phyloP scores from a whole-genome alignment of 2,113 vertebrate genomes.

The Xenus cinereus region DNA sequence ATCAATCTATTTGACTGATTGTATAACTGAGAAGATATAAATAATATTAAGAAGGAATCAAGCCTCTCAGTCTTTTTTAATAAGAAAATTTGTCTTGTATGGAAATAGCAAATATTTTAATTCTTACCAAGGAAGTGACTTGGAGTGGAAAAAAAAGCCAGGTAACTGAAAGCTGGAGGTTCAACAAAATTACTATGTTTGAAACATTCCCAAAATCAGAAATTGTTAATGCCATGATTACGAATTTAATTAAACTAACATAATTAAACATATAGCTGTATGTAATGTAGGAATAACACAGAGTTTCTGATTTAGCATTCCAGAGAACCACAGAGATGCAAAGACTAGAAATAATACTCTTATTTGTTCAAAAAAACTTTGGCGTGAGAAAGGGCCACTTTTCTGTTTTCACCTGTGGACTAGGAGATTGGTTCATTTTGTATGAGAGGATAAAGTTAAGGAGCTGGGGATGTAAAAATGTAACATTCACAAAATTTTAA shows the following conservation, averaged over 20 bases:
- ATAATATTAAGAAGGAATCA: background rate
- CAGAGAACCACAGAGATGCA: background rate
- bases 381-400: background rate
- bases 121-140: background rate
- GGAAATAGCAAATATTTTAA: background rate
- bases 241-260: background rate
- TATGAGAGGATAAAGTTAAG: background rate
- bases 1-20: background rate
- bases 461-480: background rate
- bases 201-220: background rate
- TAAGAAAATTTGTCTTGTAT: background rate
- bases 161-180: background rate
- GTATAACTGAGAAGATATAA: background rate
- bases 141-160: background rate
- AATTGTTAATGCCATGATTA: background rate
- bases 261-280: background rate
- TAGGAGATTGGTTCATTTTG: background rate
- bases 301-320: background rate
- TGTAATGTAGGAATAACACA: background rate
- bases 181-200: background rate
- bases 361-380: background rate
- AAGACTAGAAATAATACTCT: background rate
- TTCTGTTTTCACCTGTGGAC: background rate
- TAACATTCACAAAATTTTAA: background rate
- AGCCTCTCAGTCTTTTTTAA: background rate